Conservation (phyloP, 2,797 vertebrate species). For the Sorex maritimensis region DNA sequence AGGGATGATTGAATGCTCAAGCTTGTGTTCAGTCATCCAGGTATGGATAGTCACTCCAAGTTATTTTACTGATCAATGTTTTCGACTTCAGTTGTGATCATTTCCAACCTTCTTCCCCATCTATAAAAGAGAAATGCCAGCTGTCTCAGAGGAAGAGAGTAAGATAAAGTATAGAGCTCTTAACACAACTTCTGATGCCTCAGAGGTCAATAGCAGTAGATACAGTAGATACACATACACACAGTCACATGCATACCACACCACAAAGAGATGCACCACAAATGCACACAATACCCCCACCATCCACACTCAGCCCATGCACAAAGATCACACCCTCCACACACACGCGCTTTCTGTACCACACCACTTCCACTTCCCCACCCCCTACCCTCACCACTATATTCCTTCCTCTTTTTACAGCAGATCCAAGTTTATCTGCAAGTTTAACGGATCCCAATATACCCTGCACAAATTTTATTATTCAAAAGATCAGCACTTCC, state of each 20-base stretch:
- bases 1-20: not conserved
- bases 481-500: not conserved
- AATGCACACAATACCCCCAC: no score
- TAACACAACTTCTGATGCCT: not conserved
- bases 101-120: not conserved
- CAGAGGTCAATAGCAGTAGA: not conserved
- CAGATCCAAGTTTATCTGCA: not conserved
- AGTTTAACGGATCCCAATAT: conserved; percentile 3
- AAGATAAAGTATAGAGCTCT: not conserved
- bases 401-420: conserved; percentile 54
- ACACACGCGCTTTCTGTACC: not conserved
- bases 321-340: not conserved
- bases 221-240: not conserved
- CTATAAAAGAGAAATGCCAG: not conserved
- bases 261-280: not conserved
- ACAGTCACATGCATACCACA: not conserved
- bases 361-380: not conserved
- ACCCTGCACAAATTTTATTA: not conserved
- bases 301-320: not conserved
- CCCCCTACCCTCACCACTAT: not conserved
- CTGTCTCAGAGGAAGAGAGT: not conserved
- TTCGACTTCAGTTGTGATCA: not conserved
- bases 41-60: not conserved
- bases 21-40: not conserved
- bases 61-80: not conserved